Base-by-base conservation (phyloP, 2,888 invertebrate genomes). In the Coleophora flavipennella region DNA sequence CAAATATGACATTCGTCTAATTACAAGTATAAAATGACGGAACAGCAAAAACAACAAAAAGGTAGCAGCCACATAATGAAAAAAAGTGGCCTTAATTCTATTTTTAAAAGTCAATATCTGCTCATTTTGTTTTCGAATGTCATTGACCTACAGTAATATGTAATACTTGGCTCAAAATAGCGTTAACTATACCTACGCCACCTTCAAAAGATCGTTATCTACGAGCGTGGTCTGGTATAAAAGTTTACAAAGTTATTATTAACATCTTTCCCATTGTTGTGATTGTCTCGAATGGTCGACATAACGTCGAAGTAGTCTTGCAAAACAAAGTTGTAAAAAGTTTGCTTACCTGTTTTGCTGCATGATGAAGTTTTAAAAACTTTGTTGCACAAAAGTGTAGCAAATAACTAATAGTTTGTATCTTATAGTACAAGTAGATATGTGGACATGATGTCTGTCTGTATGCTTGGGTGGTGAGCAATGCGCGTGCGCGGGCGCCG, bases 271-370 rank as follows among this genome's bases (percentile, higher is more conserved):
- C 52, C 49, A 55, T 54, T 58, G 62, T 57, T 58, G 45, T 56
- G 59, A 63, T 60, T 57, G 55, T 56, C 55, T 53, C 47, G 51
- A 52, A 55, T 53, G 48, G 51, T 57, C 53, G 40, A 50, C 45
- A 48, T 57, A 57, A 65, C 60, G 33, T 29, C 50, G 59, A 57
- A 49, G 44, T 39, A 56, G 65, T 59, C 61, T 51, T 59, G 60
- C 57, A 14, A 55, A 48, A 45, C 45, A 59, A 67, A 58, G 55
- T 59, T 55, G 42, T 40, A 41, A 56, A 59, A 65, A 64, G 55
- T 62, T 64, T 58, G 60, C 78, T 78, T 62, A 83, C 83, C 79
- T 80, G 71, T 69, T 73, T 49, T 73, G 73, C 54, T 68, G 70
- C 79, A 80, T 80, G 65, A 59, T 62, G 57, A 56, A 59, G 57